Conservation (phyloP, 2,113 vertebrate species). For the Gasterosteus aculeatus region DNA sequence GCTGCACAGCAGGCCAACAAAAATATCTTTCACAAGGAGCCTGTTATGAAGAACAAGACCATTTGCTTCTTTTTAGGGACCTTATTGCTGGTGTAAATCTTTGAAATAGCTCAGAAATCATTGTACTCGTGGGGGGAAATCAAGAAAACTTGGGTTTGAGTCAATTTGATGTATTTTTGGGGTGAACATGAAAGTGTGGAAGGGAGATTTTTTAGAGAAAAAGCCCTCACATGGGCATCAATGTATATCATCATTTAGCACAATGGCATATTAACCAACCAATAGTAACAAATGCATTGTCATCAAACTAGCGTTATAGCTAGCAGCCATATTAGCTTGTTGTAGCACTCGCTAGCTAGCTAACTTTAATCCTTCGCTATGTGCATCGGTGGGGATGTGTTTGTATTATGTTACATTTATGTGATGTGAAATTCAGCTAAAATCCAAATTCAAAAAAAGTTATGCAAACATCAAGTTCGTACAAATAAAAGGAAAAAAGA, state of each 20-base stretch:
- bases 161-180: background rate
- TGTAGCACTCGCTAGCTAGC: background rate
- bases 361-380: background rate
- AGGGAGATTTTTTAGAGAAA: background rate
- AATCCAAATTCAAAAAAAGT: background rate
- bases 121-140: background rate
- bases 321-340: background rate
- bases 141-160: background rate
- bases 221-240: background rate
- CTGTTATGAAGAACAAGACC: background rate
- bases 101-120: background rate
- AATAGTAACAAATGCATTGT: background rate
- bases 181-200: background rate
- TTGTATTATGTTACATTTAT: background rate
- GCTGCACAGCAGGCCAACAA: slow-evolving; percentile 18
- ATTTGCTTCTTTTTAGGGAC: background rate
- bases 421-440: background rate
- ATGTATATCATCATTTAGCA: background rate
- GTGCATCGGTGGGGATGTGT: background rate
- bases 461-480: background rate
- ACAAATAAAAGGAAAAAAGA: background rate
- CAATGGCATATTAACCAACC: background rate
- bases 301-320: background rate
- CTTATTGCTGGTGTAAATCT: background rate
- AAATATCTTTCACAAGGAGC: background rate